A percentile compares a stretch with the other conserved stretches of the same genome.
Conservation (phyloP, 1,140 invertebrate genomes). For the Colletes latitarsis region DNA sequence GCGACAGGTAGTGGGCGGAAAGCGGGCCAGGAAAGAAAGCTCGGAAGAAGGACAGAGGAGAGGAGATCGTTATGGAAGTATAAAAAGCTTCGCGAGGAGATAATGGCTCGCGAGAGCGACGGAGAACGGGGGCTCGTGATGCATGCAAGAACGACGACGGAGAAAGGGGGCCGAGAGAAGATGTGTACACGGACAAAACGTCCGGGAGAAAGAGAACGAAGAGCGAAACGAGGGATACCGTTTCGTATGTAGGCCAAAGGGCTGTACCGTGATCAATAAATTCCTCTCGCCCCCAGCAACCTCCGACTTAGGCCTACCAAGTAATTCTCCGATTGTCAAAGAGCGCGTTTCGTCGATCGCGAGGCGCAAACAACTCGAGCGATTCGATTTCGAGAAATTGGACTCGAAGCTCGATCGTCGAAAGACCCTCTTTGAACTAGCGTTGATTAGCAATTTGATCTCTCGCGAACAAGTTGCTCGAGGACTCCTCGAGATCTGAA, state of each 20-base stretch:
- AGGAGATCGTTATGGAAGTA: conserved; percentile 47
- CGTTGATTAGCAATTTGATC: too few species aligned
- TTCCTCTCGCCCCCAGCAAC: conserved; percentile 33
- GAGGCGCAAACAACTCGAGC: too few species aligned
- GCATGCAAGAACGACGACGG: conserved; percentile 33
- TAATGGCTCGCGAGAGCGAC: conserved; percentile 45
- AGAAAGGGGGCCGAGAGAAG: conserved; percentile 25
- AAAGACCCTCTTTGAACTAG: too few species aligned
- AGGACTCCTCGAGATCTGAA: too few species aligned
- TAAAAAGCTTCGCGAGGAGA: conserved; percentile 50
- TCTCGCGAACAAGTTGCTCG: too few species aligned
- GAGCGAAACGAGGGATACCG: conserved; percentile 46
- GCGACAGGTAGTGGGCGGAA: conserved; percentile 9
- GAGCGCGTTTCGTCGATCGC: too few species aligned
- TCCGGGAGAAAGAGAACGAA: conserved; percentile 39
- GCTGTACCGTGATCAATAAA: conserved; percentile 64
- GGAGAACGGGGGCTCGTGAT: conserved; percentile 22
- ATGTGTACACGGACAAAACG: conserved; percentile 37
- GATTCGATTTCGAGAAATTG: too few species aligned
- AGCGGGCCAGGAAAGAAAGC: conserved; percentile 43
- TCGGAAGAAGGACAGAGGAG: conserved; percentile 28
- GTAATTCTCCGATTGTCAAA: neutral
- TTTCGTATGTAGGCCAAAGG: conserved; percentile 71
- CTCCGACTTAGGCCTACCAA: conserved; percentile 44
- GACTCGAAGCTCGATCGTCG: neutral